Percentiles rank a stretch among this genome's conserved stretches.
phyloP scores from a whole-genome alignment of 2,797 vertebrate species.

The Peromyscus aztecus region DNA sequence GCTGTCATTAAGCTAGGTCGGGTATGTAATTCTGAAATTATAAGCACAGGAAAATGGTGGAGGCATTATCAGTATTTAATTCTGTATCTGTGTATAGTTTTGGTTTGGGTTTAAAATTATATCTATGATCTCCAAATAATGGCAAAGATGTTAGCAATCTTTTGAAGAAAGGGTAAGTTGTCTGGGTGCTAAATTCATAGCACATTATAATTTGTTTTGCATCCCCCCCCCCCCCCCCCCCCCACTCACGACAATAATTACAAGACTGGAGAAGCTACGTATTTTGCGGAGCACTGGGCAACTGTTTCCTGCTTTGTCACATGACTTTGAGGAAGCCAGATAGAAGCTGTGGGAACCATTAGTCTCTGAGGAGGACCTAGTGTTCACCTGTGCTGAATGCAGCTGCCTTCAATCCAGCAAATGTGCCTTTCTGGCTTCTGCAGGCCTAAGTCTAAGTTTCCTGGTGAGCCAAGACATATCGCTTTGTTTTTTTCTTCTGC shows the following conservation, averaged over 20 bases:
- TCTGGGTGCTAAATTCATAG: conserved; percentile 12
- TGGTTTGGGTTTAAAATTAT: conserved; percentile 1
- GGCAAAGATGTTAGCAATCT: not conserved
- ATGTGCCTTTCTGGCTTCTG: not conserved
- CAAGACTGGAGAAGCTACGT: not conserved
- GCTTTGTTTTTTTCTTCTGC: not conserved
- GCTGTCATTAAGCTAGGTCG: not conserved
- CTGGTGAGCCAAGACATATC: not conserved
- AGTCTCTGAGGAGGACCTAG: not conserved
- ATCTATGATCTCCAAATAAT: not conserved
- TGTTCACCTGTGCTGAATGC: not conserved
- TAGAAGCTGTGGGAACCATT: not conserved
- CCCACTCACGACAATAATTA: conserved; percentile 29
- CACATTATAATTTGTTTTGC: conserved; percentile 8
- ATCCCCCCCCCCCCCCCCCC: not conserved
- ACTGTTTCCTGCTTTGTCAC: not conserved
- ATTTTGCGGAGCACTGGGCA: not conserved
- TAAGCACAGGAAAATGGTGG: not conserved
- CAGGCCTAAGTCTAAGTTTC: not conserved
- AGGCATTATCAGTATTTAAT: not conserved
- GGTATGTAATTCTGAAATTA: conserved; percentile 9
- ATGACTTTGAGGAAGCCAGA: not conserved
- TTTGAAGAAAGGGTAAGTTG: conserved; percentile 25
- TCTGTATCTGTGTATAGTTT: not conserved
- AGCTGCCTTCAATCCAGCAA: not conserved